Evolutionary conservation across 1,140 invertebrate genomes (phyloP).

Genomic region (Drosophila nigrodunni): DNA sequence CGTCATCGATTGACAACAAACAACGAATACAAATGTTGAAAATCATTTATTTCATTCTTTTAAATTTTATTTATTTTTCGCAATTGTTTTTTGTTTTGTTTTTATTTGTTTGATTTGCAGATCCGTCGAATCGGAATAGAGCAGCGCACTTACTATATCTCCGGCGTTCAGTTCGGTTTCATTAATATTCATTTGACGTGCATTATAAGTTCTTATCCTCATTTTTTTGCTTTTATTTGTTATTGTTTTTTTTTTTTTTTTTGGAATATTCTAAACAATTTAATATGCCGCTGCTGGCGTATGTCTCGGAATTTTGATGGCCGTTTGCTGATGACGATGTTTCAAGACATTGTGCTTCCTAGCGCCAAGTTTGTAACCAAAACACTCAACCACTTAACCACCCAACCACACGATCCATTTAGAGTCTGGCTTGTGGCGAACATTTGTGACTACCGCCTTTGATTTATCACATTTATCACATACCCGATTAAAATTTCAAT

Average conservation of each 20-base stretch:
- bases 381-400: slow-evolving; percentile 10
- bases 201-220: slow-evolving; percentile 53
- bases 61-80: slow-evolving; percentile 9
- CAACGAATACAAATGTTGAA: slow-evolving; percentile 62
- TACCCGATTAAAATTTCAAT: neutral
- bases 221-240: slow-evolving; percentile 39
- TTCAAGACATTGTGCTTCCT: slow-evolving; percentile 55
- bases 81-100: slow-evolving; percentile 16
- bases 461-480: slow-evolving; percentile 52
- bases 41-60: slow-evolving; percentile 42
- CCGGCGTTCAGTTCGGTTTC: slow-evolving; percentile 19
- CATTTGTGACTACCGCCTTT: slow-evolving; percentile 32
- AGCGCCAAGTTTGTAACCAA: slow-evolving; percentile 60
- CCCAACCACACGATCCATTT: slow-evolving; percentile 25
- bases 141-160: neutral
- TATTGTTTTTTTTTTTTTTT: slow-evolving; percentile 43
- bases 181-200: slow-evolving; percentile 75
- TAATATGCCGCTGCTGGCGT: slow-evolving; percentile 27
- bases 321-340: slow-evolving; percentile 28
- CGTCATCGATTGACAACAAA: slow-evolving; percentile 50
- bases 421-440: slow-evolving; percentile 35
- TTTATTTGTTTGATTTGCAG: slow-evolving; percentile 13
- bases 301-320: slow-evolving; percentile 55
- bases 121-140: slow-evolving; percentile 38
- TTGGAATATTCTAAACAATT: slow-evolving; percentile 41